These are phyloP conservation scores for Griposia aprilina DNA, from an alignment of 2,888 invertebrate genomes.

Conservation along the genomic window DNA sequence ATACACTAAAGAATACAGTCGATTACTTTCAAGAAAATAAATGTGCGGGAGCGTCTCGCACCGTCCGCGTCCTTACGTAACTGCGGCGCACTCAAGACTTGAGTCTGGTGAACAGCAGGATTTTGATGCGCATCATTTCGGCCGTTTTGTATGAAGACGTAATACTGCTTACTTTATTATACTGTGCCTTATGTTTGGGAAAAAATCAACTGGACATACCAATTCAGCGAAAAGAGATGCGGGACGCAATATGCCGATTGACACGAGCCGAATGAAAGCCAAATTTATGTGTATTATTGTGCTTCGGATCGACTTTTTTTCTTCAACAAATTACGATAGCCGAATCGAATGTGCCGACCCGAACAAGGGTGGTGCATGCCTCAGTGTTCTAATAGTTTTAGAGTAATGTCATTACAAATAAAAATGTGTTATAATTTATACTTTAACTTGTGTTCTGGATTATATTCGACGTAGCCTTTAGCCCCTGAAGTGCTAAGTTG, in stretches of 20 bases:
- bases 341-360: neutral
- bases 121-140: too few species aligned
- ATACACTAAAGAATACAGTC: too few species aligned
- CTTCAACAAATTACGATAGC: neutral
- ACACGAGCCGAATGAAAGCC: neutral
- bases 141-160: too few species aligned
- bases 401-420: neutral
- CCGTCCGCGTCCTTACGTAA: too few species aligned
- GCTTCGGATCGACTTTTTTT: neutral
- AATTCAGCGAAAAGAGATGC: neutral
- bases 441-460: slow-evolving; percentile 24
- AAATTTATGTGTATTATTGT: too few species aligned
- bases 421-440: slow-evolving; percentile 39
- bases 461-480: slow-evolving; percentile 48
- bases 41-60: too few species aligned
- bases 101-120: too few species aligned
- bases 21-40: too few species aligned
- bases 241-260: neutral
- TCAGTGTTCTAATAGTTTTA: neutral
- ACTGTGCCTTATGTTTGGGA: neutral
- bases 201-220: neutral
- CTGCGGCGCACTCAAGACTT: too few species aligned
- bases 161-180: too few species aligned
- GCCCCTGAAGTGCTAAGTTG: slow-evolving; percentile 34
- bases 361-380: neutral